Evolutionary conservation across 2,113 vertebrate species (phyloP).

Genomic region (Saguinus imperator): DNA sequence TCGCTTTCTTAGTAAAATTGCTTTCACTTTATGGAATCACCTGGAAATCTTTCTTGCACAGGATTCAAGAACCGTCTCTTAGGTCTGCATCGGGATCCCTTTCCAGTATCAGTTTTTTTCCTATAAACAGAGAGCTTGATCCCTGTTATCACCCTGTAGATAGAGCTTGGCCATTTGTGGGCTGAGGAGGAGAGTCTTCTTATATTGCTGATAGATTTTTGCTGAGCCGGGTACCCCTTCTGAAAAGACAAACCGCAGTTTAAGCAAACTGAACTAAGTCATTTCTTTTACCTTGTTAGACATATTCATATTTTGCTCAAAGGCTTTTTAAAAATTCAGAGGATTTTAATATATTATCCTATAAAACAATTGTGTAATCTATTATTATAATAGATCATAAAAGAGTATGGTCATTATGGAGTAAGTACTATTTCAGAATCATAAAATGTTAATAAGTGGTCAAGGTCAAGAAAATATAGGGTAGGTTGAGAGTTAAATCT

Average conservation of each 20-base stretch:
- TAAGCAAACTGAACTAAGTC: slow-evolving; percentile 39
- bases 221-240: not conserved
- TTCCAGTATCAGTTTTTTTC: not conserved
- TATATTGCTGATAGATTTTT: not conserved
- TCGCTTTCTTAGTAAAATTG: too few species aligned
- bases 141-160: not conserved
- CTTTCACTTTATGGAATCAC: too few species aligned
- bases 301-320: slow-evolving; percentile 58
- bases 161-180: not conserved
- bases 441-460: slow-evolving; percentile 78
- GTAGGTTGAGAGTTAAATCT: slow-evolving; percentile 42
- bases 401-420: slow-evolving; percentile 64
- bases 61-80: too few species aligned
- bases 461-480: slow-evolving; percentile 76
- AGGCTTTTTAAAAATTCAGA: slow-evolving; percentile 63
- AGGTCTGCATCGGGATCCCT: too few species aligned
- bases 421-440: slow-evolving; percentile 67
- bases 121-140: not conserved
- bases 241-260: not conserved
- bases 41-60: too few species aligned
- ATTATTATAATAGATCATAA: slow-evolving; percentile 78
- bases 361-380: slow-evolving; percentile 74
- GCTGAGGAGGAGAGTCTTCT: not conserved
- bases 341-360: slow-evolving; percentile 71
- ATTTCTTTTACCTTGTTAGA: slow-evolving; percentile 66